Evolutionary conservation across 2,797 vertebrate species (phyloP).

Genomic region (Microtus obscurus): DNA sequence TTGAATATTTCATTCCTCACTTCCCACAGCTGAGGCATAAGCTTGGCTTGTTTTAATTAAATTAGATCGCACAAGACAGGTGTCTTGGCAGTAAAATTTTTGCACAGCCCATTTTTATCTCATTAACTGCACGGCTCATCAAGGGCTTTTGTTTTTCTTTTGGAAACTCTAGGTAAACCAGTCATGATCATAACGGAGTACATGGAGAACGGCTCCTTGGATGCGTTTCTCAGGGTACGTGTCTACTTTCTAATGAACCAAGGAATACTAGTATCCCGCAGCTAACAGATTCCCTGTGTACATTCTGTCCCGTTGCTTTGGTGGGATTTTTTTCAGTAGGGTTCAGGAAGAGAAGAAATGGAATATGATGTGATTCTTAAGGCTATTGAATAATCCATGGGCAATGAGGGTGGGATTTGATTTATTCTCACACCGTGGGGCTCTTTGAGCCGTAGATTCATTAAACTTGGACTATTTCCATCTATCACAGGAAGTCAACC

Average conservation of each 20-base stretch:
- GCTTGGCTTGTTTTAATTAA: constrained; percentile 88
- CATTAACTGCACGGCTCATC: constrained; percentile 86
- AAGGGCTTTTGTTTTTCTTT: constrained; percentile 87
- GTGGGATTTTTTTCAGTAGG: constrained; percentile 16
- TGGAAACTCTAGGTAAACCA: constrained; percentile 94
- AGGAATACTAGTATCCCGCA: constrained; percentile 22
- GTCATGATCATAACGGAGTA: constrained; percentile 99
- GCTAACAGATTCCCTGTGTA: not conserved
- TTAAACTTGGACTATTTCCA: constrained; percentile 83
- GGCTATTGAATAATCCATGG: constrained; percentile 81
- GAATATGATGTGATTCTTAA: constrained; percentile 75
- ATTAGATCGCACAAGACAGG: constrained; percentile 88
- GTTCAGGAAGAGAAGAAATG: constrained; percentile 22
- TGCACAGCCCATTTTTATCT: constrained; percentile 87
- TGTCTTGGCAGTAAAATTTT: constrained; percentile 88
- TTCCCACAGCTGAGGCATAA: constrained; percentile 87
- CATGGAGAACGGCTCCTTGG: constrained; percentile 99
- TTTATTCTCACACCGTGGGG: constrained; percentile 75
- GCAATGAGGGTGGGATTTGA: constrained; percentile 75
- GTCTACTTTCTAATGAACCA: constrained; percentile 76
- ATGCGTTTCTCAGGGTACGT: constrained; percentile 98
- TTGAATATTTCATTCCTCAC: constrained; percentile 88
- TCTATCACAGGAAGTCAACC: constrained; percentile 80
- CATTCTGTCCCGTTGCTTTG: not conserved
- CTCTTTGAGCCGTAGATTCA: constrained; percentile 70